These are phyloP conservation scores for Agriopis aurantiaria DNA, from an alignment of 2,888 invertebrate genomes.

Conservation along the genomic window DNA sequence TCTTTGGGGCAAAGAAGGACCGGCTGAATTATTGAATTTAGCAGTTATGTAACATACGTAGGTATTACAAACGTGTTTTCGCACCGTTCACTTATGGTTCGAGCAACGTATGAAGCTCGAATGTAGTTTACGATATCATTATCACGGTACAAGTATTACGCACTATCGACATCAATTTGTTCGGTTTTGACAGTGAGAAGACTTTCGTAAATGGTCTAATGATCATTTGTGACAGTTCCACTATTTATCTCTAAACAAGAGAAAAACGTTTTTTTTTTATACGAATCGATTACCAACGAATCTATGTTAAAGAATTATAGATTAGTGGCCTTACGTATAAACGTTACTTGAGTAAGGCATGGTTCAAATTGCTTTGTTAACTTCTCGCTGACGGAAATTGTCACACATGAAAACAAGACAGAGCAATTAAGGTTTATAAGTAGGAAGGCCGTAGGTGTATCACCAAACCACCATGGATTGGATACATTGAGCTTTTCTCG, in stretches of 20 bases:
- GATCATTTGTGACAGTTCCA: too few species aligned
- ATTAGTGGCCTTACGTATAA: too few species aligned
- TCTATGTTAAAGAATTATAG: background rate
- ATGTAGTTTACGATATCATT: background rate
- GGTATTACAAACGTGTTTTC: constrained; percentile 6
- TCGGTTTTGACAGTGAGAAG: too few species aligned
- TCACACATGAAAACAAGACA: too few species aligned
- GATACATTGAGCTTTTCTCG: background rate
- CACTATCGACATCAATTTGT: too few species aligned
- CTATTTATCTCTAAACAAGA: background rate
- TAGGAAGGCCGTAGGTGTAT: too few species aligned
- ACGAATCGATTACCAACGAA: background rate
- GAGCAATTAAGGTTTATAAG: too few species aligned
- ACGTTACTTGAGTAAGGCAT: too few species aligned
- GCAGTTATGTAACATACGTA: background rate
- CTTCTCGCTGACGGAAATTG: too few species aligned
- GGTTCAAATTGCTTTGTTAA: too few species aligned
- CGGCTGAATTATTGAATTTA: constrained; percentile 20
- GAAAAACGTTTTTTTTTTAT: background rate
- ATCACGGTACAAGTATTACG: background rate
- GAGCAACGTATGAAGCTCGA: background rate
- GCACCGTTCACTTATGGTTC: constrained; percentile 22
- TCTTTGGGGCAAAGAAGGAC: constrained; percentile 7
- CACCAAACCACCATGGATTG: background rate
- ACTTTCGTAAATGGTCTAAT: too few species aligned